Conservation (phyloP, 2,888 invertebrate genomes). For the Allygus modestus region DNA sequence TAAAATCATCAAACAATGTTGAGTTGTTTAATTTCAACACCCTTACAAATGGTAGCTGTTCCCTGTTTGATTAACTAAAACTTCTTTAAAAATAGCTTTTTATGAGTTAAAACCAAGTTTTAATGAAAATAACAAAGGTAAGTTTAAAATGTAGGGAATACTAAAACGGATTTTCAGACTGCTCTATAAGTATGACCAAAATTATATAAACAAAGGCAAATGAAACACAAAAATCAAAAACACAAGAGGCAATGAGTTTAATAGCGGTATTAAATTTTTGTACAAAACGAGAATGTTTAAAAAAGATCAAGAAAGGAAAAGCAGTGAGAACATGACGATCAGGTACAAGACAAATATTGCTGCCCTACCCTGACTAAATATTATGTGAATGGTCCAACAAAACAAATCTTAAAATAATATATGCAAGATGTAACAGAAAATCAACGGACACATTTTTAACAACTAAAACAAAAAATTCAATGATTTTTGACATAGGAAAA, state of each 20-base stretch:
- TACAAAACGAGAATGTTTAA: slow-evolving; percentile 45
- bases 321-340: background rate
- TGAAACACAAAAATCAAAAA: background rate
- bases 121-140: no score
- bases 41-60: no score
- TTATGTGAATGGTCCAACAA: background rate
- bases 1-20: no score
- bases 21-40: no score
- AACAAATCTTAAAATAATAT: slow-evolving; percentile 8
- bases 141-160: no score
- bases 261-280: slow-evolving; percentile 42
- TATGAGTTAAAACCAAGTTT: no score
- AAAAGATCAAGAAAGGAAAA: slow-evolving; percentile 6
- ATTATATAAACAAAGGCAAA: background rate
- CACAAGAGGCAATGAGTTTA: slow-evolving; percentile 31
- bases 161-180: no score
- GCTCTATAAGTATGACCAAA: no score
- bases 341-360: slow-evolving; percentile 53
- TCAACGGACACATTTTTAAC: background rate
- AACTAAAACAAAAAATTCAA: background rate
- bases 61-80: no score
- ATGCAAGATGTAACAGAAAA: background rate
- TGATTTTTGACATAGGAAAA: background rate
- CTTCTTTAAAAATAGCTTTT: no score
- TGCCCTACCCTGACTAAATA: slow-evolving; percentile 38